These are phyloP conservation scores for Branchellion lobata DNA, from an alignment of 2,888 invertebrate species.

Conservation along the genomic window DNA sequence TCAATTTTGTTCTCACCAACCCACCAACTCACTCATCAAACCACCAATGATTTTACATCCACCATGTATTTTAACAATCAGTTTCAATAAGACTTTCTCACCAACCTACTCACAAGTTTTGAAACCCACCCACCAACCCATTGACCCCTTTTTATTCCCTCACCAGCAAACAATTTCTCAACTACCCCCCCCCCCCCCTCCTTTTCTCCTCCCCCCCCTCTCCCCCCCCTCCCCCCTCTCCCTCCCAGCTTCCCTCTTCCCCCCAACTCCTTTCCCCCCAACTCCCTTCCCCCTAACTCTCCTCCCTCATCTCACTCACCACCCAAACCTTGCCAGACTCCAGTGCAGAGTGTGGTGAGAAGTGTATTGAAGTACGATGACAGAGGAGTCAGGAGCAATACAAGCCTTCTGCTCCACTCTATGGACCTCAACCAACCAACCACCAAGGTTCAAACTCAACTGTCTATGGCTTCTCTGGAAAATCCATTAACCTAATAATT, in stretches of 20 bases:
- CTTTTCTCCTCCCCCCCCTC: neutral
- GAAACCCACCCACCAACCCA: too few species aligned
- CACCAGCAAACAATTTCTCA: neutral
- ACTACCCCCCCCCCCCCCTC: neutral
- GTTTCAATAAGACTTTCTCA: too few species aligned
- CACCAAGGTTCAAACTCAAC: too few species aligned
- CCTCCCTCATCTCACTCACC: neutral
- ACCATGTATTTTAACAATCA: too few species aligned
- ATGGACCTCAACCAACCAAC: slow-evolving; percentile 3
- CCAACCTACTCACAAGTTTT: too few species aligned
- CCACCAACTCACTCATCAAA: too few species aligned
- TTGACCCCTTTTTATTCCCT: too few species aligned
- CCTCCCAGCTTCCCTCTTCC: neutral
- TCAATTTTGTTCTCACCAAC: too few species aligned
- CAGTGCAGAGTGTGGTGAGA: neutral
- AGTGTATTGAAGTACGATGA: neutral
- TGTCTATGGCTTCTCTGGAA: too few species aligned
- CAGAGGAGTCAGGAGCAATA: neutral
- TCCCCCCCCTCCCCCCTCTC: neutral
- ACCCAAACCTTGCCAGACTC: neutral
- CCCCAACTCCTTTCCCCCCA: neutral
- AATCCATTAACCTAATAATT: too few species aligned
- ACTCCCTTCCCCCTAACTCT: neutral
- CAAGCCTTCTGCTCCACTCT: neutral
- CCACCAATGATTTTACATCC: too few species aligned